A percentile compares a stretch with the other conserved stretches of the same genome.
Conservation (phyloP, 2,888 invertebrate species). For the Papilio protenor region DNA sequence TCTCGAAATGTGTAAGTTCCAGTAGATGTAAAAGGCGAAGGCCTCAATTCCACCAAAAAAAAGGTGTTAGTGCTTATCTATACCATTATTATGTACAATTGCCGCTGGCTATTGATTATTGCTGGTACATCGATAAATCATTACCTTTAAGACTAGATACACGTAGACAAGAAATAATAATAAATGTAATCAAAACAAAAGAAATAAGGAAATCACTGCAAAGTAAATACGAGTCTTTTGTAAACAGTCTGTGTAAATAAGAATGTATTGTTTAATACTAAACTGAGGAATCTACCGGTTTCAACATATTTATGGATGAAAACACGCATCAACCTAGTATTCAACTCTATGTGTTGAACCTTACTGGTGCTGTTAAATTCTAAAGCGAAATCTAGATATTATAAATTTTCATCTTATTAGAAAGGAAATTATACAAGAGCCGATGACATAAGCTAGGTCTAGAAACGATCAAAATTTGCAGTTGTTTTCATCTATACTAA, state of each 20-base stretch:
- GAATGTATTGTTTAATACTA: constrained; percentile 17
- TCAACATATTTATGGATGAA: neutral
- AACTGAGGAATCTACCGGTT: neutral
- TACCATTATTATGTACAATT: neutral
- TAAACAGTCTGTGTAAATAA: constrained; percentile 15
- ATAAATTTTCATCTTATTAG: too few relatives aligned
- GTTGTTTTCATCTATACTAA: too few relatives aligned
- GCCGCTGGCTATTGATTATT: neutral
- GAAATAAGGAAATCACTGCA: neutral
- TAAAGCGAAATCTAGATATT: too few relatives aligned
- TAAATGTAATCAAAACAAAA: neutral
- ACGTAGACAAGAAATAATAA: neutral
- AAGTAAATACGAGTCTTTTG: neutral
- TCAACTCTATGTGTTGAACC: too few relatives aligned
- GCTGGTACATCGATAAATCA: neutral
- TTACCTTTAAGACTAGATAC: neutral
- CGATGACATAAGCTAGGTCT: too few relatives aligned
- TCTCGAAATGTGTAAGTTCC: too few relatives aligned
- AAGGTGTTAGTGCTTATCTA: too few relatives aligned
- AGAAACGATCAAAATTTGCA: too few relatives aligned
- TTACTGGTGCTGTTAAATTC: too few relatives aligned
- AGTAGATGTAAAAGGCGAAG: too few relatives aligned
- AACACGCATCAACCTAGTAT: neutral
- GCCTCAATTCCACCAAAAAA: too few relatives aligned
- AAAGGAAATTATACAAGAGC: too few relatives aligned